Evolutionary conservation across 2,797 vertebrate species (phyloP).

Genomic region (Tadarida brasiliensis): DNA sequence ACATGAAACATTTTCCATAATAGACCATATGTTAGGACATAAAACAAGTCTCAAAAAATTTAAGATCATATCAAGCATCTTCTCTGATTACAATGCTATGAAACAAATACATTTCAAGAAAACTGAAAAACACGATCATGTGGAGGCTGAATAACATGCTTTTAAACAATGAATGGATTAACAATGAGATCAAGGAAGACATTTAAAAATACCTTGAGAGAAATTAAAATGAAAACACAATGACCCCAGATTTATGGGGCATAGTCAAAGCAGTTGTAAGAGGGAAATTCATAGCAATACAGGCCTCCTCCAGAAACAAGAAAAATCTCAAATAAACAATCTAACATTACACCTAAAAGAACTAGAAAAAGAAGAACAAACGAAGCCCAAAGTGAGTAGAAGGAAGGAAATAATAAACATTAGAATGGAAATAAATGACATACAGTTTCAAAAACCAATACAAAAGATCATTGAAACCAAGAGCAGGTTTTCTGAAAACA

Average conservation of each 20-base stretch:
- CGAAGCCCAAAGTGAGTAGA: background rate
- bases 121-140: background rate
- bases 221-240: background rate
- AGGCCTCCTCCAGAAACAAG: background rate
- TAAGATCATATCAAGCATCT: background rate
- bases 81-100: background rate
- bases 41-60: background rate
- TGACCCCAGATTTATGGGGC: too few species aligned
- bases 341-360: background rate
- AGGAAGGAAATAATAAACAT: background rate
- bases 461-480: background rate
- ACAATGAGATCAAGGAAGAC: background rate
- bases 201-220: background rate
- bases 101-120: background rate
- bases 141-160: background rate
- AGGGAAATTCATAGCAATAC: background rate
- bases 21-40: background rate
- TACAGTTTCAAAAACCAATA: background rate
- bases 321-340: background rate
- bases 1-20: background rate
- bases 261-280: background rate
- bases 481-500: background rate
- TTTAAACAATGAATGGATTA: background rate
- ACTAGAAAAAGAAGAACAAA: background rate
- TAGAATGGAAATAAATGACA: background rate